Evolutionary conservation across 1,140 invertebrate genomes (phyloP), one percentile per base, ranked within the genome.

Genomic region (Zaprionus taronus): DNA sequence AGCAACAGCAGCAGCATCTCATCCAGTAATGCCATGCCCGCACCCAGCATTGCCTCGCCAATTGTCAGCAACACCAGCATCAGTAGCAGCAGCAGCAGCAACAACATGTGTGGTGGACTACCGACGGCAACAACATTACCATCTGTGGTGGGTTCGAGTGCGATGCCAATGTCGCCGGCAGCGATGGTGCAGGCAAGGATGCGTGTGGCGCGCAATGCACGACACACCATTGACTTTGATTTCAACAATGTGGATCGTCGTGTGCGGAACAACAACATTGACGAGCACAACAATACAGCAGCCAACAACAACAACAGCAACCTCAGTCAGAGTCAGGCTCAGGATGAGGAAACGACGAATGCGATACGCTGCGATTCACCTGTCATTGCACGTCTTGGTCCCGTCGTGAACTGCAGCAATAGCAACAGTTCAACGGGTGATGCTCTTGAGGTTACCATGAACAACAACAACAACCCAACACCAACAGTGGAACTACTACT

Each of bases 251-350:
- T 74, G 36, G 61, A 70, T 6, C 53, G 70, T 9, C 57, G 83
- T 36, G 95, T 95, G 91, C 94, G 95, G 53, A 95, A 93, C 79
- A 95, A 93, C 79, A 4, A 24, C 47, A 94, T 95, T 79, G 95
- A 95, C 78, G 95, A 96, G 76, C 95, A 94, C 83, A 95, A 94
- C 84, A 95, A 94, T 84, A 95, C 95, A 95, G 95, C 17, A n/a
- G n/a, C n/a, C n/a, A n/a, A n/a, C 38, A 71, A 41, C 63, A 67
- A 38, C 31, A 67, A 38, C 31, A 62, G 41, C 24, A 78, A 22
- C 64, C 62, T 28, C 93, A 38, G 94, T 95, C 2, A 58, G 93
- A 38, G 94, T 95, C 2, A 58, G 51, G 95, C 80, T 95, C 78
- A 65, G 47, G 70, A 78, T 24, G 87, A 66, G 31, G 80, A 80